Evolutionary conservation across 2,888 invertebrate species (phyloP), one percentile per base, ranked within the genome.

Genomic region (Erebia ligea): DNA sequence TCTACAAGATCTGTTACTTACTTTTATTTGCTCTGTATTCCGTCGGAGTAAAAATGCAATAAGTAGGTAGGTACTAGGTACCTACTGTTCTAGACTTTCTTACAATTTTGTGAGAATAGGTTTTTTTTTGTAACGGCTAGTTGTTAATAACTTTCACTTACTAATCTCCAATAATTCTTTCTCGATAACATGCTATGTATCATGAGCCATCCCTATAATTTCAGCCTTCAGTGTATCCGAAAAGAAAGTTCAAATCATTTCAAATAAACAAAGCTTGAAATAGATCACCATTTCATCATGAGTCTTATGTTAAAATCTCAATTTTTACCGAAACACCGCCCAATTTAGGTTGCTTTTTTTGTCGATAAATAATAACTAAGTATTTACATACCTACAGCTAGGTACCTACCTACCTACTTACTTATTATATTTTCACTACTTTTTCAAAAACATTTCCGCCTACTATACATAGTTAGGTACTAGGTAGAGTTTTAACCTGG

Each of bases 181-280:
- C 42, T 45, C 19, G 42, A 58, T 34, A 34, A 15, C 57, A 25
- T 19, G 11, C 25, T 25, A 25, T 34, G 34, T 34, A 6, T 34
- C 34, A 34, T 6, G 34, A 34, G 34, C 42, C 61, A 61, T 19
- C 61, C 42, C 19, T 61, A 42, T 57, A 25, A 57, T 17, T 19
- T 3, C 19, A 42, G 45, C 13, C 11, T 19, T 11, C 19, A 42
- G 61, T 42, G 57, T 58, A 58, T 9, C 34, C 34, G 57, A 42
- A 42, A 45, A 17, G 61, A 61, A 61, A 61, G 65, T 48, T 59
- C 69, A 59, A 34, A 34, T 34, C 34, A 34, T 34, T 34, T 34
- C 34, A 34, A 70, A 45, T 21, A 45, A 61, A 66, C 40, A 50
- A 50, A 19, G 42, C 61, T 61, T 45, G 42, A 58, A 17, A 63